Conservation (phyloP, 2,797 vertebrate species). For the Melanotaenia boesemani region DNA sequence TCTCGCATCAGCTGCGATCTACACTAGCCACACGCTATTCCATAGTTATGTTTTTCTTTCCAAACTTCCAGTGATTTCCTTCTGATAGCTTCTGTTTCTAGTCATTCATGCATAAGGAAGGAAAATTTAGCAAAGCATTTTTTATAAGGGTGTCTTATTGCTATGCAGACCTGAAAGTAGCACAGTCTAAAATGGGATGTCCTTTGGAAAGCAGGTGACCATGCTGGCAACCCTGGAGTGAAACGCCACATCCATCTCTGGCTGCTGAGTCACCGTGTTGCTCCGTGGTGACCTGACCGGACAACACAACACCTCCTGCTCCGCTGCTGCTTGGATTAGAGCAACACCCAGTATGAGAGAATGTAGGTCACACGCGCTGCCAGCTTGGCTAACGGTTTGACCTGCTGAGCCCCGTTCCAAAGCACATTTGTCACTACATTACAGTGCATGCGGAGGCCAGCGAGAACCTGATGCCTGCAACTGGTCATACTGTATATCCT, state of each 20-base stretch:
- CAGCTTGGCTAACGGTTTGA: constrained; percentile 45
- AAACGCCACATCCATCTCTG: constrained; percentile 12
- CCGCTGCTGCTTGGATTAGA: constrained; percentile 11
- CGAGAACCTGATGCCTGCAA: neutral
- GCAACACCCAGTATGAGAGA: constrained; percentile 30
- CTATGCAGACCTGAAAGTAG: neutral
- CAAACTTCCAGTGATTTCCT: neutral
- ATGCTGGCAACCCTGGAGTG: constrained; percentile 8
- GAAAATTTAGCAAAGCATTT: neutral
- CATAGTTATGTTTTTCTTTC: neutral
- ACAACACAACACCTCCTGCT: constrained; percentile 37
- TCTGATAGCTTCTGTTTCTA: neutral
- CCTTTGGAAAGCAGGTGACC: constrained; percentile 41
- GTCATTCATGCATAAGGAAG: neutral
- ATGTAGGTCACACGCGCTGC: constrained; percentile 67
- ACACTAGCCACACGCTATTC: no score
- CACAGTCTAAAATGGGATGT: constrained; percentile 20
- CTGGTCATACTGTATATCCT: neutral
- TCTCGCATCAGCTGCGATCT: no score
- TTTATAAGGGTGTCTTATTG: neutral
- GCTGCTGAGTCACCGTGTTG: constrained; percentile 36
- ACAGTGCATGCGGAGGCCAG: constrained; percentile 30
- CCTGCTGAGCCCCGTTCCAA: constrained; percentile 48
- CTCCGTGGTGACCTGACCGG: constrained; percentile 42
- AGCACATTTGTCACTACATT: constrained; percentile 16